Conservation (phyloP, 2,113 vertebrate genomes). For the Erythrocebus patas region DNA sequence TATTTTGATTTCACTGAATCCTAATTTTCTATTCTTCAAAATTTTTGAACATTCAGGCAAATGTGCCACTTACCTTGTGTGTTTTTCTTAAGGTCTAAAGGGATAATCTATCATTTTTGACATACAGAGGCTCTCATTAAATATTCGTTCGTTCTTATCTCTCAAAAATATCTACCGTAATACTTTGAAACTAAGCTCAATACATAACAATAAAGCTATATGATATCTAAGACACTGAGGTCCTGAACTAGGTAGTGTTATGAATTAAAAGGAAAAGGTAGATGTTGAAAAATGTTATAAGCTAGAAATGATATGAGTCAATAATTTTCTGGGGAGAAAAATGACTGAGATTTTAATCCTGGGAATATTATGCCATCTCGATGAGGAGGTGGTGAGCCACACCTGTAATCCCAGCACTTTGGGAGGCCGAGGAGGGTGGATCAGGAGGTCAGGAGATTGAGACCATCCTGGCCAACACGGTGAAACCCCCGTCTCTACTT, state of each 20-base stretch:
- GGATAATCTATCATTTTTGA: background rate
- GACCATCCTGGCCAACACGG: too few relatives aligned
- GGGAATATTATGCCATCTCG: background rate
- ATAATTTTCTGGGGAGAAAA: background rate
- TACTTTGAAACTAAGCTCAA: background rate
- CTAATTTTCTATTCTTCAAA: background rate
- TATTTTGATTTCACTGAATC: conserved; percentile 17
- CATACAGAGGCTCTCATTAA: background rate
- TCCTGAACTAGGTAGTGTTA: background rate
- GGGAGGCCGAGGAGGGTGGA: too few relatives aligned
- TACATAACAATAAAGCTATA: conserved; percentile 10
- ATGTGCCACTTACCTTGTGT: background rate
- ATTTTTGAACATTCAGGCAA: conserved; percentile 37
- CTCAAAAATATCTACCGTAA: background rate
- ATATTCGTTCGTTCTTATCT: background rate
- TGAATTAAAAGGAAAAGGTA: background rate
- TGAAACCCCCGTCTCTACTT: too few relatives aligned
- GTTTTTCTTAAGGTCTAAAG: conserved; percentile 20
- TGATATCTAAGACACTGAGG: background rate
- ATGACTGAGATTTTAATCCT: conserved; percentile 33
- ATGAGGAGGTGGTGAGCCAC: too few relatives aligned
- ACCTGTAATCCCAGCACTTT: too few relatives aligned
- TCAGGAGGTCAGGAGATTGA: too few relatives aligned
- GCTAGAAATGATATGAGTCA: background rate
- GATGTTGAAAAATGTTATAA: background rate